phyloP scores from a whole-genome alignment of 2,888 invertebrate genomes.

The Tetragonula carbonaria region DNA sequence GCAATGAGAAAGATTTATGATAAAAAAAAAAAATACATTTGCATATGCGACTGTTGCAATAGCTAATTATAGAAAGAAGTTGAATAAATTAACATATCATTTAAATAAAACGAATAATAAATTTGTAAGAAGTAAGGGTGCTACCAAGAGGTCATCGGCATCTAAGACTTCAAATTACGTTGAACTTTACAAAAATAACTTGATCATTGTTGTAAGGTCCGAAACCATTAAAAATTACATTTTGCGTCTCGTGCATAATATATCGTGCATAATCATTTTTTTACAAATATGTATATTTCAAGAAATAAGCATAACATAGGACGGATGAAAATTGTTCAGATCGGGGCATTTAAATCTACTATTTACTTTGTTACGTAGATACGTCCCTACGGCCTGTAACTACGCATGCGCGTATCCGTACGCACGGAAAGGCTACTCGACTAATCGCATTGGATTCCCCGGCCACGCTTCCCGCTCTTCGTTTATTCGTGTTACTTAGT shows the following conservation, averaged over 20 bases:
- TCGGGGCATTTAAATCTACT: conserved; percentile 21
- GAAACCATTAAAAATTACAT: neutral
- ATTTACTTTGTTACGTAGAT: conserved; percentile 16
- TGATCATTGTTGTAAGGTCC: neutral
- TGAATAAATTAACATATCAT: neutral
- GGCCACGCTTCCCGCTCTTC: conserved; percentile 72
- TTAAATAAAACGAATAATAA: neutral
- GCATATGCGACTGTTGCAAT: neutral
- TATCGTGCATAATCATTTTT: neutral
- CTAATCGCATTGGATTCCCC: conserved; percentile 70
- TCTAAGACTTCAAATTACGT: conserved; percentile 48
- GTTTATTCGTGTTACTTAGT: conserved; percentile 57
- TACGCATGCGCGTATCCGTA: conserved; percentile 63
- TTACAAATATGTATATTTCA: neutral
- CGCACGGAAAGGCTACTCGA: conserved; percentile 53
- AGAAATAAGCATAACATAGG: neutral
- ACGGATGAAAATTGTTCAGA: conserved; percentile 32
- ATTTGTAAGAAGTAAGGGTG: conserved; percentile 12
- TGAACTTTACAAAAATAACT: conserved; percentile 53
- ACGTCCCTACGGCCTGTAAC: conserved; percentile 37
- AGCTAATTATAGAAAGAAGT: neutral
- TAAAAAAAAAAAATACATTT: neutral
- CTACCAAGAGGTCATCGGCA: conserved; percentile 54
- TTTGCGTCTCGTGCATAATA: neutral
- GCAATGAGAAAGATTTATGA: neutral